Percentiles rank a stretch among this genome's conserved stretches.
phyloP scores from a whole-genome alignment of 2,113 vertebrate species.

The Gallinago undulata region DNA sequence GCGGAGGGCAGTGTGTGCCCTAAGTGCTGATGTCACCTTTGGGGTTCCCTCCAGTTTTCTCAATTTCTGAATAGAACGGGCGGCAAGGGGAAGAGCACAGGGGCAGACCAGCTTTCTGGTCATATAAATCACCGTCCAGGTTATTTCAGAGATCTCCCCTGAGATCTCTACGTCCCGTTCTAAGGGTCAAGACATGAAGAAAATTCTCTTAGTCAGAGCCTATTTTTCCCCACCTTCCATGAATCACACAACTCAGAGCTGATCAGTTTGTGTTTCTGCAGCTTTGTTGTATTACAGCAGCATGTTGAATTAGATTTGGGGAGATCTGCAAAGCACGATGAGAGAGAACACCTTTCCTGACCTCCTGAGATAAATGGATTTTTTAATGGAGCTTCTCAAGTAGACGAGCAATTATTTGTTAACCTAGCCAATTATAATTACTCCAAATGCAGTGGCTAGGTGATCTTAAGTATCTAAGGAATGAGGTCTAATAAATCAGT shows the following conservation, averaged over 20 bases:
- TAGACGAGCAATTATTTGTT: not conserved
- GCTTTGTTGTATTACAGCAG: not conserved
- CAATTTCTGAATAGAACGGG: not conserved
- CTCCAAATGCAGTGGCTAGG: not conserved
- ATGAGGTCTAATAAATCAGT: not conserved
- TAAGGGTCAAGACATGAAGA: not conserved
- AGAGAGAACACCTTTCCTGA: not conserved
- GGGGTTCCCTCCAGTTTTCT: not conserved
- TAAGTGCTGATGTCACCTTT: not conserved
- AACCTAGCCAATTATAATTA: not conserved
- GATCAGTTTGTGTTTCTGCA: not conserved
- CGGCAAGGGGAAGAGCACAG: not conserved
- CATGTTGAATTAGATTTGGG: not conserved
- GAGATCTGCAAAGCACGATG: not conserved
- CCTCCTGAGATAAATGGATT: not conserved
- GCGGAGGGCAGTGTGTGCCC: not conserved
- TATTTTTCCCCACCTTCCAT: not conserved
- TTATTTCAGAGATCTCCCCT: not conserved
- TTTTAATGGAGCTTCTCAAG: not conserved
- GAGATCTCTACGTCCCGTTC: not conserved
- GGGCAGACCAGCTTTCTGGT: not conserved
- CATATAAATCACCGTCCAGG: not conserved
- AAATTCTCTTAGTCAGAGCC: not conserved
- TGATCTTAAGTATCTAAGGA: not conserved
- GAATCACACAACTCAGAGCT: not conserved